phyloP scores from a whole-genome alignment of 2,797 vertebrate species.

The Danio tinwini region DNA sequence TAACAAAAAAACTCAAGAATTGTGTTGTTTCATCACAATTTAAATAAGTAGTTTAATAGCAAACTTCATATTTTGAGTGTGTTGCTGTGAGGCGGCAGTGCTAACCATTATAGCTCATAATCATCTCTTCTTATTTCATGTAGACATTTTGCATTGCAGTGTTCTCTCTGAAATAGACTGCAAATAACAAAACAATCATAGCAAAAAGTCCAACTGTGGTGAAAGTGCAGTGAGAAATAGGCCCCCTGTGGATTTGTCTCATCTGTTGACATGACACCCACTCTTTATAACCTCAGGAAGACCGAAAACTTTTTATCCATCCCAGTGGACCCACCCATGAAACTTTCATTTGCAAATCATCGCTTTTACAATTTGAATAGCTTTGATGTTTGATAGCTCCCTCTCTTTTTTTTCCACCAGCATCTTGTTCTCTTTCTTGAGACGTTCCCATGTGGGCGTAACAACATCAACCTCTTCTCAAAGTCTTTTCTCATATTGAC shows the following conservation, averaged over 20 bases:
- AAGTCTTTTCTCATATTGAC: constrained; percentile 44
- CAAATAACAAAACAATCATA: constrained; percentile 9
- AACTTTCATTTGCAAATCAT: constrained; percentile 50
- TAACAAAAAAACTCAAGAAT: too few species aligned
- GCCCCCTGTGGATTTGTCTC: constrained; percentile 25
- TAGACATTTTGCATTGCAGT: background rate
- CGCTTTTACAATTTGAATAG: constrained; percentile 50
- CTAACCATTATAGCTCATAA: background rate
- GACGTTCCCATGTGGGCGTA: constrained; percentile 51
- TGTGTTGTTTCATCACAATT: too few species aligned
- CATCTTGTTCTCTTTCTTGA: constrained; percentile 51
- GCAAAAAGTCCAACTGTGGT: constrained; percentile 2
- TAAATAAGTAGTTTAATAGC: too few species aligned
- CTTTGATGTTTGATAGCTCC: constrained; percentile 53
- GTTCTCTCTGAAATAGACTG: background rate
- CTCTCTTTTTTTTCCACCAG: constrained; percentile 14
- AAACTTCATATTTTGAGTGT: too few species aligned
- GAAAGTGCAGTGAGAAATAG: background rate
- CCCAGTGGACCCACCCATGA: constrained; percentile 44
- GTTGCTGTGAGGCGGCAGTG: too few species aligned
- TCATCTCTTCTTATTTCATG: background rate
- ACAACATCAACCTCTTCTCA: constrained; percentile 37
- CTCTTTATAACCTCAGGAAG: constrained; percentile 47
- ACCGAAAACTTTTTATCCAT: constrained; percentile 42
- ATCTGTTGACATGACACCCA: constrained; percentile 51